phyloP scores from a whole-genome alignment of 2,888 invertebrate genomes.

The Papilio gigon region DNA sequence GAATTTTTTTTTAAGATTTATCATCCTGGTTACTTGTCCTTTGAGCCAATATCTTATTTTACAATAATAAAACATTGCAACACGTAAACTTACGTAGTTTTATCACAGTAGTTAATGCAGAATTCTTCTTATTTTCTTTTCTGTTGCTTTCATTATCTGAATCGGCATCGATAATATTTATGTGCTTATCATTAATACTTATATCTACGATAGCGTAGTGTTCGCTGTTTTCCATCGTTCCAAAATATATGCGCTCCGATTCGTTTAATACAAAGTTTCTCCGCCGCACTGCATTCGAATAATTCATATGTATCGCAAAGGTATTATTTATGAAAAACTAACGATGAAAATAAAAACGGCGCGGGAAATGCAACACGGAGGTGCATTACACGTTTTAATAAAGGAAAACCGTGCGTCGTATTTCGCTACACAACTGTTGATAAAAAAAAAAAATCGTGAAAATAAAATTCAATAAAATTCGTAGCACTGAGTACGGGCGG shows the following conservation, averaged over 20 bases:
- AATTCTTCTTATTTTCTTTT: conserved; percentile 54
- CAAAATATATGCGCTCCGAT: background rate
- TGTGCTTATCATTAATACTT: conserved; percentile 63
- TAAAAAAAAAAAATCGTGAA: conserved; percentile 41
- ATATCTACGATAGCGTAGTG: conserved; percentile 72
- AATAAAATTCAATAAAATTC: conserved; percentile 40
- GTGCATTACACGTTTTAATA: conserved; percentile 39
- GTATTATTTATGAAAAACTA: conserved; percentile 16
- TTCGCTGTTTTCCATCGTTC: conserved; percentile 64
- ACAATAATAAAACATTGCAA: conserved; percentile 24
- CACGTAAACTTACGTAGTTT: conserved; percentile 69
- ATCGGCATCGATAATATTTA: conserved; percentile 51
- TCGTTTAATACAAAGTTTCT: conserved; percentile 16
- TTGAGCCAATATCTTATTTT: too few species aligned
- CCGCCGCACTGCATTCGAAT: background rate
- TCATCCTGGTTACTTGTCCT: too few species aligned
- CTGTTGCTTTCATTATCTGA: conserved; percentile 44
- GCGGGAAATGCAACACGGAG: conserved; percentile 49
- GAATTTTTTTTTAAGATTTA: too few species aligned
- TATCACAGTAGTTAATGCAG: conserved; percentile 63
- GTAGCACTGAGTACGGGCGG: conserved; percentile 45
- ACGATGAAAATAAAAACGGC: conserved; percentile 45
- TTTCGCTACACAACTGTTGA: conserved; percentile 43
- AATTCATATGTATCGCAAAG: conserved; percentile 7
- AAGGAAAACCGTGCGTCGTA: conserved; percentile 38